Base-by-base conservation (phyloP, 64 coral and sea anemone species). In the Exaiptasia diaphana region DNA sequence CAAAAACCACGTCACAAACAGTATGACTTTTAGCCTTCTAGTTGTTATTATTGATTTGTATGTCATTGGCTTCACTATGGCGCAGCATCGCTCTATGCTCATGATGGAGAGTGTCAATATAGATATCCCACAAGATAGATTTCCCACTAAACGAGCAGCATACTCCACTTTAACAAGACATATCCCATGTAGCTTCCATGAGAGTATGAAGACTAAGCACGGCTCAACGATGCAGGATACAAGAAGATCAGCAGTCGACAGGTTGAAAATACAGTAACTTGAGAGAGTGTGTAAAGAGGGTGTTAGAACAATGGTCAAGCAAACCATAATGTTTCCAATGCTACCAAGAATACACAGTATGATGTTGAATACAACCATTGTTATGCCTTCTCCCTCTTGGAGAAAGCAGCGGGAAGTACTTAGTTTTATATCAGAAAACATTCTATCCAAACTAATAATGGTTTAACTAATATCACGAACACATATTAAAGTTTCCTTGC, bases 51-150 rank as follows among this genome's bases (percentile, higher is more conserved):
- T 20, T 4, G 15, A 22, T 18, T 77, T 82, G 48, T 91, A 85
- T 38, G 40, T 91, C 21, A 91, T 53, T 4, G 88, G 88, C 50
- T 72, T 78, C 15, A 91, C 52, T 38, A 91, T 91, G 17, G 50
- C 88, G 10, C 41, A 63, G 39, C 88, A 91, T 79, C 88, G 62
- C 17, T 91, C 88, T 10, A 91, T 18, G 30, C 88, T 91, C 88
- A 91, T 91, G 5, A 76, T 70, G 17, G 80, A 64, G 0, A 79
- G 41, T 18, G 81, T 91, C 72, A 91, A 55, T 14, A 90, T 46
- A 0, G 88, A 90, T 6, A 83, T 72, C 7, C 78, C 63, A 72
- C 88, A 90, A 1, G 88, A 90, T 13, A 76, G 50, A 36, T 73
- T 79, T 50, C 74, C 88, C 15, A 90, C 28, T 0, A 90, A 30